These are phyloP conservation scores for Sitta carolinensis DNA, from an alignment of 2,797 vertebrate genomes.

Conservation along the genomic window DNA sequence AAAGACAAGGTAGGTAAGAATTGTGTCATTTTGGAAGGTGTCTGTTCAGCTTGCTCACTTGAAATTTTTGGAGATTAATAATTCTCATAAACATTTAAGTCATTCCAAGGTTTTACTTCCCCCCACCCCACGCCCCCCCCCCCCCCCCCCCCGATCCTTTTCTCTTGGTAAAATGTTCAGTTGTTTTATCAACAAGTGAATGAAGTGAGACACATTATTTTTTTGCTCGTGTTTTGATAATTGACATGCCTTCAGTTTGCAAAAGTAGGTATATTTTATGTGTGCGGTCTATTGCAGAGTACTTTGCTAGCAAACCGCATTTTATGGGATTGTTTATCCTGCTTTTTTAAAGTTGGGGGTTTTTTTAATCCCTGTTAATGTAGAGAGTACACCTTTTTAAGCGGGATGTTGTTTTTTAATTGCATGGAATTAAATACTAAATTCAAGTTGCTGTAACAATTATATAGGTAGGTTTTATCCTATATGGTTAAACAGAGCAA, in stretches of 20 bases:
- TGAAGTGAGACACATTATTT: not conserved
- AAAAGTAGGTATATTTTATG: not conserved
- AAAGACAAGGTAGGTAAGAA: slow-evolving; percentile 88
- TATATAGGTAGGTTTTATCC: not conserved
- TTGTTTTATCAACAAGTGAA: not conserved
- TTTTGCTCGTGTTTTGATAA: not conserved
- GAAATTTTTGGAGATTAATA: not conserved
- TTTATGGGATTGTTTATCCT: not conserved
- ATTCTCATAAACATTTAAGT: not conserved
- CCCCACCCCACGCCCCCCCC: too few species aligned
- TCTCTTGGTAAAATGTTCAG: not conserved
- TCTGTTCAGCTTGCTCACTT: not conserved
- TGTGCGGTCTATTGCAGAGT: not conserved
- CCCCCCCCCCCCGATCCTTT: not conserved
- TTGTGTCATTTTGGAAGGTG: not conserved
- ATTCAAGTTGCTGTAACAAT: not conserved
- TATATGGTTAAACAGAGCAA: not conserved
- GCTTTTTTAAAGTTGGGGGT: not conserved
- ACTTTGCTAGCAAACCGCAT: not conserved
- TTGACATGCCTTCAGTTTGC: not conserved
- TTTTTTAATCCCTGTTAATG: not conserved
- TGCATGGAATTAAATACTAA: not conserved
- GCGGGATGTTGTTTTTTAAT: not conserved
- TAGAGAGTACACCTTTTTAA: not conserved
- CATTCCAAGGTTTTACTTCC: not conserved